Percentiles rank a stretch among this genome's conserved stretches.
These are phyloP conservation scores for Unio delphinus DNA, from an alignment of 2,888 invertebrate species.

Conservation along the genomic window DNA sequence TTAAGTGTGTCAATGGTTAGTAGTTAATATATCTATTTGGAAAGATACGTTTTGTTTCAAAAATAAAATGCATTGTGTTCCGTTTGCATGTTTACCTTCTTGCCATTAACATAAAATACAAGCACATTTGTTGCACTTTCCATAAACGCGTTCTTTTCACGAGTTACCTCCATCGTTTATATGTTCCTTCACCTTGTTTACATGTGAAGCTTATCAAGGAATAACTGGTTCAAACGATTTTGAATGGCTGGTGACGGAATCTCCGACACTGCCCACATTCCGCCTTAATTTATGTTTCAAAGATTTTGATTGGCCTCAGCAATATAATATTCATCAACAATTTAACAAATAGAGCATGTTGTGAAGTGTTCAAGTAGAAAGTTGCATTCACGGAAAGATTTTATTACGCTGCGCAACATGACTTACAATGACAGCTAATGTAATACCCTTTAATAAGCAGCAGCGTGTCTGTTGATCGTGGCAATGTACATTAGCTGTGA, in stretches of 20 bases:
- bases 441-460: slow-evolving; percentile 62
- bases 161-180: too few relatives aligned
- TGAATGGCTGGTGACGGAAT: too few relatives aligned
- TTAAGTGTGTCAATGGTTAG: too few relatives aligned
- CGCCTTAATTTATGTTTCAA: too few relatives aligned
- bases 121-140: slow-evolving; percentile 13
- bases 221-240: too few relatives aligned
- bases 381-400: neutral
- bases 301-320: too few relatives aligned
- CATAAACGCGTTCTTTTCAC: too few relatives aligned
- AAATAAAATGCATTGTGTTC: too few relatives aligned
- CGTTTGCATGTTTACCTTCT: slow-evolving; percentile 2
- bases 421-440: too few relatives aligned
- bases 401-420: neutral
- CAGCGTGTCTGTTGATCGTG: slow-evolving; percentile 54
- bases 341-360: neutral
- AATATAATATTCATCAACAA: neutral
- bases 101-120: slow-evolving; percentile 49
- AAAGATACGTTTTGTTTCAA: too few relatives aligned
- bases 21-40: too few relatives aligned
- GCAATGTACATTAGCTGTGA: slow-evolving; percentile 14
- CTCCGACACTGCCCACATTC: too few relatives aligned
- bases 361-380: neutral
- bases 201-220: neutral
- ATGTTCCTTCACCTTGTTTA: slow-evolving; percentile 1